phyloP scores from a whole-genome alignment of 1,140 invertebrate species.

The Neotoxoptera formosana region DNA sequence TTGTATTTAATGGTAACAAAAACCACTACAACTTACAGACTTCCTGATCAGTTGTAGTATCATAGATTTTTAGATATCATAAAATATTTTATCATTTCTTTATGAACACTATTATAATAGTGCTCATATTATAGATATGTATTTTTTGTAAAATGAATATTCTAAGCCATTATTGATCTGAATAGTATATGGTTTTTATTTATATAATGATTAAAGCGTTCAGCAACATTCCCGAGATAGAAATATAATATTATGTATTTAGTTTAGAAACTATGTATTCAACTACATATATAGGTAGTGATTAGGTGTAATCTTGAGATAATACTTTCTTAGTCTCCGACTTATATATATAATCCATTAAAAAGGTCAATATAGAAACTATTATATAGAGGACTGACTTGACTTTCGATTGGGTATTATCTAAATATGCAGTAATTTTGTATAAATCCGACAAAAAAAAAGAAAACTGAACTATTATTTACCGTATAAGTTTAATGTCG shows the following conservation, averaged over 20 bases:
- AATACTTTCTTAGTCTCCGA: conserved; percentile 4
- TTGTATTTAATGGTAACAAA: not conserved
- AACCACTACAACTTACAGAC: not conserved
- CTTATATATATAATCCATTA: conserved; percentile 2
- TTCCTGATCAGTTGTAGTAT: not conserved
- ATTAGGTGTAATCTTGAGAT: not conserved
- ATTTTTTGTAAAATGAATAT: not conserved
- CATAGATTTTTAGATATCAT: not conserved
- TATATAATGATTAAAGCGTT: not conserved
- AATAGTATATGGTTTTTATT: not conserved
- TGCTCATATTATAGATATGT: not conserved
- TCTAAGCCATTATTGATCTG: not conserved
- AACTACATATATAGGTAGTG: not conserved
- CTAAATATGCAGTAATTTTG: not conserved
- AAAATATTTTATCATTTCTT: not conserved
- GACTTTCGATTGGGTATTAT: not conserved
- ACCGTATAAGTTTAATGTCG: not conserved
- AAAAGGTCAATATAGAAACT: conserved; percentile 7
- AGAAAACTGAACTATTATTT: not conserved
- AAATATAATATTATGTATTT: not conserved
- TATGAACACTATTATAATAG: not conserved
- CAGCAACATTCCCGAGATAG: not conserved
- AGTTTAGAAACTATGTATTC: not conserved
- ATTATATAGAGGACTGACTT: not conserved
- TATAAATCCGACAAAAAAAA: not conserved